These are phyloP conservation scores for Tapera naevia DNA, from an alignment of 2,797 vertebrate species.

Conservation along the genomic window DNA sequence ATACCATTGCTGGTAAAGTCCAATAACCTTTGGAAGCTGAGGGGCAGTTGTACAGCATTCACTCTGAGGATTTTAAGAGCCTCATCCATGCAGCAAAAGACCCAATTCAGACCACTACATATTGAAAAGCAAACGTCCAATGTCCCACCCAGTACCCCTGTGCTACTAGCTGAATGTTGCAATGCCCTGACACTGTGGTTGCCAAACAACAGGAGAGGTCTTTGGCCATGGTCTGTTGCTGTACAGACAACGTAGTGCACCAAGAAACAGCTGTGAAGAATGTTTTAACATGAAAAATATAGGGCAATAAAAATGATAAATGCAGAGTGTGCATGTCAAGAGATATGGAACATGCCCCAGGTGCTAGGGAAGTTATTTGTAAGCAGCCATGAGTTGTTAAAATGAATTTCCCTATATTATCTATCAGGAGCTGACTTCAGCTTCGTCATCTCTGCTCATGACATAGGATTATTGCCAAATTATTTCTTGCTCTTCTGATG, in stretches of 20 bases:
- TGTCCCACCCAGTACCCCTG: neutral
- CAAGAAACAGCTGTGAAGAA: neutral
- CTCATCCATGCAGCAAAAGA: neutral
- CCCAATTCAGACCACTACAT: rapidly evolving
- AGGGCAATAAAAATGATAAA: neutral
- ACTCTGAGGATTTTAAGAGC: neutral
- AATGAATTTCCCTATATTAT: neutral
- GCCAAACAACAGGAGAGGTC: neutral
- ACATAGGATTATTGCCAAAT: neutral
- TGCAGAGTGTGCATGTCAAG: neutral
- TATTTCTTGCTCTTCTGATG: neutral
- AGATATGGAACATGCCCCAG: neutral
- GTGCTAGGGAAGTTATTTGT: neutral
- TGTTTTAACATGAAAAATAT: neutral
- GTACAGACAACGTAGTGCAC: neutral
- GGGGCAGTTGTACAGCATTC: rapidly evolving
- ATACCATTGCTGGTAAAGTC: neutral
- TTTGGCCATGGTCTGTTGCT: rapidly evolving
- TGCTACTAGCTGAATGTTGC: neutral
- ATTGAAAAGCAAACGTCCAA: neutral
- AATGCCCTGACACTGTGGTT: neutral
- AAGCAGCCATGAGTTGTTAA: neutral
- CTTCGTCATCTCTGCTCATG: neutral
- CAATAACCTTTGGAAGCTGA: neutral
- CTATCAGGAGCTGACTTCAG: neutral